Conservation (phyloP, 2,888 invertebrate species). For the Eupithecia pulchellata region DNA sequence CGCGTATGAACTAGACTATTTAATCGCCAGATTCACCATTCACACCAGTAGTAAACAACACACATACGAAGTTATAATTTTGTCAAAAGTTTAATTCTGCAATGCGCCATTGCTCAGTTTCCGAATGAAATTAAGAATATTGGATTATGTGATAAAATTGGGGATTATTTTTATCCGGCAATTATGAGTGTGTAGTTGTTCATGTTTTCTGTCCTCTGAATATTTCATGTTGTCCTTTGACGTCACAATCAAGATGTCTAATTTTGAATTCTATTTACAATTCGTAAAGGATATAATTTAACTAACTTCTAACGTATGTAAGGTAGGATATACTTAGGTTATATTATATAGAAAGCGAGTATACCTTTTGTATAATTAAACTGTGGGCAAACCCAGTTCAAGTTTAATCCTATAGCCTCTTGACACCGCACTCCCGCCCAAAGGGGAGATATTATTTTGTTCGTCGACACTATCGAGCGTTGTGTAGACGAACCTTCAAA, state of each 20-base stretch:
- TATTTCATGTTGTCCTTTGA: slow-evolving; percentile 58
- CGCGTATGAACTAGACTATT: slow-evolving; percentile 60
- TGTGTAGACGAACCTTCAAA: slow-evolving; percentile 73
- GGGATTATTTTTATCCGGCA: slow-evolving; percentile 46
- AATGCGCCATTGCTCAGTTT: slow-evolving; percentile 65
- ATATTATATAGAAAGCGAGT: slow-evolving; percentile 62
- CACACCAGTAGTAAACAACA: slow-evolving; percentile 46
- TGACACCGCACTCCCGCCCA: slow-evolving; percentile 80
- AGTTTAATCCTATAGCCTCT: slow-evolving; percentile 85
- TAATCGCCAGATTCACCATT: slow-evolving; percentile 45
- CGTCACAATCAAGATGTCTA: slow-evolving; percentile 65
- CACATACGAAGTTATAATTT: slow-evolving; percentile 58
- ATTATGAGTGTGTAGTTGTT: slow-evolving; percentile 46
- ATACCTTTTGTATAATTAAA: slow-evolving; percentile 85
- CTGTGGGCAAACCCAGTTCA: slow-evolving; percentile 82
- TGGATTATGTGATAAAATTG: slow-evolving; percentile 51
- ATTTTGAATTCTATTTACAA: slow-evolving; percentile 75
- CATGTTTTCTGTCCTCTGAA: slow-evolving; percentile 52
- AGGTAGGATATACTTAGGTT: slow-evolving; percentile 58
- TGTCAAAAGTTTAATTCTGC: slow-evolving; percentile 66
- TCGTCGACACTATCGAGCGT: slow-evolving; percentile 83
- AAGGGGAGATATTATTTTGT: slow-evolving; percentile 83
- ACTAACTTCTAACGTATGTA: slow-evolving; percentile 77
- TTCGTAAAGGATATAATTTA: slow-evolving; percentile 76
- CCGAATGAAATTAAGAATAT: slow-evolving; percentile 59